These are phyloP conservation scores for Diorhabda carinulata DNA, from an alignment of 1,140 invertebrate species.

Conservation along the genomic window DNA sequence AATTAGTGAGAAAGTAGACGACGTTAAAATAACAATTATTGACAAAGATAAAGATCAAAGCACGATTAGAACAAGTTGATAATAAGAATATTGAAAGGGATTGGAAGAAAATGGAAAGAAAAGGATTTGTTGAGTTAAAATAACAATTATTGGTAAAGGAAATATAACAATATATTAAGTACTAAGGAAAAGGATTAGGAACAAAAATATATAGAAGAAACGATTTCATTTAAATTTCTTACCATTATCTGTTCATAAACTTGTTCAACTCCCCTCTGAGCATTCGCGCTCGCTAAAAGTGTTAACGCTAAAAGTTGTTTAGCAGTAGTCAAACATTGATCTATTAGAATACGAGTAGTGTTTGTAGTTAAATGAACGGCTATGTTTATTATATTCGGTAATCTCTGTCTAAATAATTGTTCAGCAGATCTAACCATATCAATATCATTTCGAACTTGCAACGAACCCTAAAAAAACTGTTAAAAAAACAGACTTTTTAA, in stretches of 20 bases:
- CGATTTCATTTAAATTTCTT: slow-evolving; percentile 5
- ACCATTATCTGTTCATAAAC: slow-evolving; percentile 38
- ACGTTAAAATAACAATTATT: no score
- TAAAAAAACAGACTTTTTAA: neutral
- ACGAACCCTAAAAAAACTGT: slow-evolving; percentile 22
- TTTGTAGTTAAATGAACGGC: slow-evolving; percentile 31
- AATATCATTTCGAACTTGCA: slow-evolving; percentile 39
- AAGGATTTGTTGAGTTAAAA: no score
- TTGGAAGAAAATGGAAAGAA: no score
- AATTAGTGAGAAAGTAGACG: no score
- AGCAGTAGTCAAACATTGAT: slow-evolving; percentile 25
- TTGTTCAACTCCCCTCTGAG: slow-evolving; percentile 38
- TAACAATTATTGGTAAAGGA: no score
- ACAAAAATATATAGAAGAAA: no score
- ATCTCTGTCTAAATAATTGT: slow-evolving; percentile 36
- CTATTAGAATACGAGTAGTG: slow-evolving; percentile 27
- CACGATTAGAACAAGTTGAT: no score
- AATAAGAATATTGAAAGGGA: no score
- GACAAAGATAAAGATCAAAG: no score
- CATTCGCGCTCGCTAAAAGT: slow-evolving; percentile 36
- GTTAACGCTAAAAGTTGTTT: slow-evolving; percentile 37
- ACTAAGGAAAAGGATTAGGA: no score
- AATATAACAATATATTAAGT: no score
- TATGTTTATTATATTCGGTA: slow-evolving; percentile 37
- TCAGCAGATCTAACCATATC: slow-evolving; percentile 40